A percentile compares a stretch with the other conserved stretches of the same genome.
Conservation (phyloP, 2,888 invertebrate genomes). For the Heteromyza rotundicornis region DNA sequence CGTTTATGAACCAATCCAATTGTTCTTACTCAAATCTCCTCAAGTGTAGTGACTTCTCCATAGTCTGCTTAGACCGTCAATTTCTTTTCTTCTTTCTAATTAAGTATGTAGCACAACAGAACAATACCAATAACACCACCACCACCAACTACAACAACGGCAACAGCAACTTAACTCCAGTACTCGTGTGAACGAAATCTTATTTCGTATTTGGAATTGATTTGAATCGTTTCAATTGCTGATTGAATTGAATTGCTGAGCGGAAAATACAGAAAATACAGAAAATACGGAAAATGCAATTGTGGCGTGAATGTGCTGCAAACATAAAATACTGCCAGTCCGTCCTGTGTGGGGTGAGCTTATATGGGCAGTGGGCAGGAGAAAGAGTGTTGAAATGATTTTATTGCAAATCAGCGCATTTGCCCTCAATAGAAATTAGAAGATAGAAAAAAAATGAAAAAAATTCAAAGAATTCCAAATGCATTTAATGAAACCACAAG, state of each 20-base stretch:
- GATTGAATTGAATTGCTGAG: conserved; percentile 11
- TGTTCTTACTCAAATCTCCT: no score
- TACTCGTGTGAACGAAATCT: neutral
- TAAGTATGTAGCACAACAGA: no score
- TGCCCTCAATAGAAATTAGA: conserved; percentile 7
- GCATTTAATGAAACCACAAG: neutral
- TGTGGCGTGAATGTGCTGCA: conserved; percentile 7
- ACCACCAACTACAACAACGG: no score
- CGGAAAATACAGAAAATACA: no score
- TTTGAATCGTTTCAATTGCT: conserved; percentile 13
- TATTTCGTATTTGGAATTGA: conserved; percentile 4
- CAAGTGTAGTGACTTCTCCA: no score
- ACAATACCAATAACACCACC: no score
- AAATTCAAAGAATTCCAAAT: conserved; percentile 8
- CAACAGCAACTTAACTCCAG: no score
- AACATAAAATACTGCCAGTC: neutral
- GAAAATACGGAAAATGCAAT: neutral
- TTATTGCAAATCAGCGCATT: neutral
- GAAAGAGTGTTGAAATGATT: neutral
- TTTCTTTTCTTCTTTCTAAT: no score
- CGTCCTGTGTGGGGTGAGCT: no score
- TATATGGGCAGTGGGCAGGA: no score
- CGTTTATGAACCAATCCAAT: no score
- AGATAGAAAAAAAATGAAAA: neutral
- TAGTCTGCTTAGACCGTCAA: no score